These are phyloP conservation scores for Poecilia velifera DNA, from an alignment of 2,797 vertebrate species.

Conservation along the genomic window DNA sequence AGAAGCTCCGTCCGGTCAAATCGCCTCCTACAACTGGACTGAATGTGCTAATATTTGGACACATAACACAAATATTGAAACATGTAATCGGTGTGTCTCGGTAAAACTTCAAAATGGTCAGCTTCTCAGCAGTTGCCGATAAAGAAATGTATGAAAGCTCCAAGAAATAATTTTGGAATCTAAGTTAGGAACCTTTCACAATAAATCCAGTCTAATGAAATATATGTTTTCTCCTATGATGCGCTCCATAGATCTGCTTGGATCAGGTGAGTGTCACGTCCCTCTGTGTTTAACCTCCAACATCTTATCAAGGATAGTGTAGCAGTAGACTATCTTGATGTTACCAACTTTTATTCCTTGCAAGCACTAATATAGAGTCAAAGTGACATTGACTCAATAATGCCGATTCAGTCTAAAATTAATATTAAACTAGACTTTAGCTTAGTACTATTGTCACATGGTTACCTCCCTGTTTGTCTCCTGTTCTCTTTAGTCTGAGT, in stretches of 20 bases:
- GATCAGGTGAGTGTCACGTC: constrained; percentile 76
- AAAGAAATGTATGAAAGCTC: not conserved
- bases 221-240: not conserved
- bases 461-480: constrained; percentile 72
- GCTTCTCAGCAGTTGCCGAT: not conserved
- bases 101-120: not conserved
- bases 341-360: constrained; percentile 2
- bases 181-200: not conserved
- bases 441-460: constrained; percentile 35
- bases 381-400: constrained; percentile 26
- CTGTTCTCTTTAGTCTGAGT: constrained; percentile 76
- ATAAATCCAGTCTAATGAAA: not conserved
- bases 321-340: constrained; percentile 11
- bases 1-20: constrained; percentile 30
- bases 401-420: constrained; percentile 33
- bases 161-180: not conserved
- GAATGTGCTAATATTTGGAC: not conserved
- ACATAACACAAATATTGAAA: not conserved
- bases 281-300: constrained; percentile 17
- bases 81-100: not conserved
- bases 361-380: constrained; percentile 18
- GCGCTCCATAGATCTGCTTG: constrained; percentile 76
- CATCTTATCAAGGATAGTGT: constrained; percentile 20
- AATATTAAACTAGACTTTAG: constrained; percentile 13
- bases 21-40: not conserved